phyloP scores from a whole-genome alignment of 2,113 vertebrate genomes.

The Spilogale gracilis region DNA sequence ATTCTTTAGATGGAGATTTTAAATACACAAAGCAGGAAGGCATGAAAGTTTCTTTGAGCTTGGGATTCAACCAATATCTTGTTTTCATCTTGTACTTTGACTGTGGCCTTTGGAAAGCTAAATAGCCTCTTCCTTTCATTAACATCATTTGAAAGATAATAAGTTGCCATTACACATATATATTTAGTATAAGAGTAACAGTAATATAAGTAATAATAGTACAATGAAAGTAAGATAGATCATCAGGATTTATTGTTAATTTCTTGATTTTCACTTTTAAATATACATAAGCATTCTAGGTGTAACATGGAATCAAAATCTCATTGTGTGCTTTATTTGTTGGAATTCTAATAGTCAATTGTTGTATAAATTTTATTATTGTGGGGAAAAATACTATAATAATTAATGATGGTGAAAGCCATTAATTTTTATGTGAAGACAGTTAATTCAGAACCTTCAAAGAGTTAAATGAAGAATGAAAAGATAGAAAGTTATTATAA shows the following conservation, averaged over 20 bases:
- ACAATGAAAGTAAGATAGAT: not conserved
- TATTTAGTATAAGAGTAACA: not conserved
- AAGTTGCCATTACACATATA: not conserved
- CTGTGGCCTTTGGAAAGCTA: not conserved
- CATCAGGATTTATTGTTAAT: constrained; percentile 44
- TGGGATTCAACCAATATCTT: constrained; percentile 41
- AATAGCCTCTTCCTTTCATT: not conserved
- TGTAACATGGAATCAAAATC: not conserved
- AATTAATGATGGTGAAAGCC: constrained; percentile 55
- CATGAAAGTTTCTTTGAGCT: constrained; percentile 36
- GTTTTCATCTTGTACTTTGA: constrained; percentile 52
- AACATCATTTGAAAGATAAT: constrained; percentile 55
- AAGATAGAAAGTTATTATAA: constrained; percentile 54
- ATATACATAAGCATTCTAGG: not conserved
- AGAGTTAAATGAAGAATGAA: constrained; percentile 61
- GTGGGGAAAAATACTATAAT: constrained; percentile 42
- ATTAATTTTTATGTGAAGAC: constrained; percentile 63
- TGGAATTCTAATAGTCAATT: constrained; percentile 54
- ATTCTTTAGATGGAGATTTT: constrained; percentile 50
- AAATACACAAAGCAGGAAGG: constrained; percentile 23
- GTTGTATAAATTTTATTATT: constrained; percentile 51
- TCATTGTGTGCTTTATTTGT: constrained; percentile 15
- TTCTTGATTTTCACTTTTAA: constrained; percentile 53
- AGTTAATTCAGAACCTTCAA: constrained; percentile 61
- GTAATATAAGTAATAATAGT: not conserved